These are phyloP conservation scores for Notamacropus eugenii DNA, from an alignment of 2,797 vertebrate genomes.

Conservation along the genomic window DNA sequence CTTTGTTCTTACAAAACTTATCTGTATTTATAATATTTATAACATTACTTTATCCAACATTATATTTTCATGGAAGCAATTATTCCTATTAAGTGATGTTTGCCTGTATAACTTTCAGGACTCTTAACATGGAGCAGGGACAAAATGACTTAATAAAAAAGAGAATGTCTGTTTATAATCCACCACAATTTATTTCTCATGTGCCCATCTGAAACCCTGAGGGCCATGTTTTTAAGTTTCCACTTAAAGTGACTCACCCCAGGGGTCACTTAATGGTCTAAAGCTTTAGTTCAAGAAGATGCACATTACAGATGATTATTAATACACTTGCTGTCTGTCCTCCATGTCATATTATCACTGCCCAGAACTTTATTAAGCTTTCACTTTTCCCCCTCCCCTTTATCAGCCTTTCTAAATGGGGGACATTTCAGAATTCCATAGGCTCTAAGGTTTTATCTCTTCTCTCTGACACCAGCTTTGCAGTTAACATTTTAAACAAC, in stretches of 20 bases:
- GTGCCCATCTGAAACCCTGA: not conserved
- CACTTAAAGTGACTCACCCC: not conserved
- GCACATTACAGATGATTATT: not conserved
- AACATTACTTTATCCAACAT: not conserved
- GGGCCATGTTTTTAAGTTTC: not conserved
- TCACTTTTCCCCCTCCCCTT: not conserved
- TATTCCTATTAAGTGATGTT: not conserved
- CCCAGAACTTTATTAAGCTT: not conserved
- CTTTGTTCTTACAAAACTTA: not conserved
- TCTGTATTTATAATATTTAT: not conserved
- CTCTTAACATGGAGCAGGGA: not conserved
- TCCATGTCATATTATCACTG: not conserved
- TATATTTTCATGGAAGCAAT: not conserved
- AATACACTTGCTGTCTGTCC: not conserved
- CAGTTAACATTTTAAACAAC: not conserved
- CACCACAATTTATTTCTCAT: not conserved
- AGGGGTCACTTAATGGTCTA: constrained; percentile 1
- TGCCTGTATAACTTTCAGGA: not conserved
- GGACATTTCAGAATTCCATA: not conserved
- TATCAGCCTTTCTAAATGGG: not conserved
- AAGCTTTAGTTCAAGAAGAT: not conserved
- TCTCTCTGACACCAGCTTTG: not conserved
- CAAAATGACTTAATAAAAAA: not conserved
- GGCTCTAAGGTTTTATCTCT: not conserved
- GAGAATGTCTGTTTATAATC: not conserved